phyloP scores from a whole-genome alignment of 2,113 vertebrate genomes.

The Bos javanicus region DNA sequence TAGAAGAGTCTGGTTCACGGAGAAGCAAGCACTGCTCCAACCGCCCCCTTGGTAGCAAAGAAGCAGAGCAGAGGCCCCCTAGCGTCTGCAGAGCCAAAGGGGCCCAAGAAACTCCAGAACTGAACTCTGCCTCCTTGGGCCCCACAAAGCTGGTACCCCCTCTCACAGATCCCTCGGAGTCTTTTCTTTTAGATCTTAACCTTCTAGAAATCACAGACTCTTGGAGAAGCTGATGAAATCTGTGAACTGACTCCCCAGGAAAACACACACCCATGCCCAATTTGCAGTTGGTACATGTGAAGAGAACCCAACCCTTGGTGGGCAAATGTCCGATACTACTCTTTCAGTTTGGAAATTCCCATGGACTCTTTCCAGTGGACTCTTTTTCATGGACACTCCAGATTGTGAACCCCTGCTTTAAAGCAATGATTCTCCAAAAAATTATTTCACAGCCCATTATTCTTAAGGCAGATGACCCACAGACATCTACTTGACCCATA shows the following conservation, averaged over 20 bases:
- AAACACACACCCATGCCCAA: not conserved
- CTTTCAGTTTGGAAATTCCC: not conserved
- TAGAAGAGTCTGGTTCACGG: not conserved
- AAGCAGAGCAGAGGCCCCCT: not conserved
- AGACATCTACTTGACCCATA: not conserved
- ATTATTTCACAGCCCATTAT: not conserved
- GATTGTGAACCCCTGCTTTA: not conserved
- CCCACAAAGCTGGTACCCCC: not conserved
- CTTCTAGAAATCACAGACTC: not conserved
- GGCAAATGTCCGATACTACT: not conserved
- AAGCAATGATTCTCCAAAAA: not conserved
- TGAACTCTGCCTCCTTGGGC: not conserved
- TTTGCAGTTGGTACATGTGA: not conserved
- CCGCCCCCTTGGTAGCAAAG: not conserved
- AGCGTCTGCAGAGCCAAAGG: not conserved
- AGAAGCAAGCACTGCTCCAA: not conserved
- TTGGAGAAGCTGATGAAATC: slow-evolving; percentile 4
- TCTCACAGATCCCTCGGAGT: not conserved
- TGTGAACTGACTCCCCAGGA: not conserved
- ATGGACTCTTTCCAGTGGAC: not conserved
- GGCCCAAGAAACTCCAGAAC: not conserved
- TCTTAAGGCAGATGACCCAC: not conserved
- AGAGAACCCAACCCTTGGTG: not conserved
- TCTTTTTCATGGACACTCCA: not conserved
- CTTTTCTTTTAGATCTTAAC: not conserved